Evolutionary conservation across 2,797 vertebrate genomes (phyloP).

Genomic region (Phataginus tricuspis): DNA sequence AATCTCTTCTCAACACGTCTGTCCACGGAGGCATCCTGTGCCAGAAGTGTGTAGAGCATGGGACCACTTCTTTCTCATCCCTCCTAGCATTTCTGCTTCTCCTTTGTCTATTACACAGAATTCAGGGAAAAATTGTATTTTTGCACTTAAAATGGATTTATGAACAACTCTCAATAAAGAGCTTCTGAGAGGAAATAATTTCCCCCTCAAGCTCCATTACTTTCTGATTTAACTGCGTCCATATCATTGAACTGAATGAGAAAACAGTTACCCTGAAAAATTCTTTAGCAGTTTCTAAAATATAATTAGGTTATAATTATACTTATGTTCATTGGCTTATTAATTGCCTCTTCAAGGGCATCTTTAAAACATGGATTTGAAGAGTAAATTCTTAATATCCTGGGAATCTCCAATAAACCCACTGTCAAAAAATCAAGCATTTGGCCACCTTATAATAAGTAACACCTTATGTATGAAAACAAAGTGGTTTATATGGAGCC

Average conservation of each 20-base stretch:
- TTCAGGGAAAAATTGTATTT: accelerated
- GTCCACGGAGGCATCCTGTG: neutral
- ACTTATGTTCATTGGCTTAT: conserved; percentile 34
- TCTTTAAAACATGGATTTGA: conserved; percentile 3
- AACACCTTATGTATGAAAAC: neutral
- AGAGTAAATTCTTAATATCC: neutral
- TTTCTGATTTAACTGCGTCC: conserved; percentile 19
- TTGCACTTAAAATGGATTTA: neutral
- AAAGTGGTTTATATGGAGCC: neutral
- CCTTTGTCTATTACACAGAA: neutral
- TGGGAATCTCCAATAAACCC: neutral
- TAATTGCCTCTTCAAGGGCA: neutral
- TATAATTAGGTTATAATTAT: conserved; percentile 28
- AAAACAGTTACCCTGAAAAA: neutral
- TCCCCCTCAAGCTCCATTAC: neutral
- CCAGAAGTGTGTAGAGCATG: neutral
- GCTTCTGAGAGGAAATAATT: neutral
- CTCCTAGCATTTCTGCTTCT: neutral
- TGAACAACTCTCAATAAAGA: neutral
- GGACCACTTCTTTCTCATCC: neutral
- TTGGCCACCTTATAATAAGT: neutral
- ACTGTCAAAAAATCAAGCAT: neutral
- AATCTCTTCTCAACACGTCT: neutral
- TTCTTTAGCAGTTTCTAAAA: conserved; percentile 37
- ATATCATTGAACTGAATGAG: conserved; percentile 43